Percentiles rank a stretch among this genome's conserved stretches.
Evolutionary conservation across 2,797 vertebrate species (phyloP).

Genomic region (Setipinna tenuifilis): DNA sequence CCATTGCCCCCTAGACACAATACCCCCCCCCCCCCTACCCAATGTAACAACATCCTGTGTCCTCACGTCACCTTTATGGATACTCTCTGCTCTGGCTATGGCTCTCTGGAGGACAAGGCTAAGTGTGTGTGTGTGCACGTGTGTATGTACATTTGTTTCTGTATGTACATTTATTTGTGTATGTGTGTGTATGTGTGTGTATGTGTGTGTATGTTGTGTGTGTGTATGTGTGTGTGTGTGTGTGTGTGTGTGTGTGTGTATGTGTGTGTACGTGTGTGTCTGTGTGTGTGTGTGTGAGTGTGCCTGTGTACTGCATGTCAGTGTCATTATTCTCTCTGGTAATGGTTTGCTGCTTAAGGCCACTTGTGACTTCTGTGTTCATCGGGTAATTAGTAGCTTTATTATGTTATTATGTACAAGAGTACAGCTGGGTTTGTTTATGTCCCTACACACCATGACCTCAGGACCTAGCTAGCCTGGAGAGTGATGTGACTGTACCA

Average conservation of each 20-base stretch:
- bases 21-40: too few species aligned
- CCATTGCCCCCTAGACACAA: neutral
- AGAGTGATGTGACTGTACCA: too few species aligned
- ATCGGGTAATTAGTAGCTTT: neutral
- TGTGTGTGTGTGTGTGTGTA: constrained; percentile 2
- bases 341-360: neutral
- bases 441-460: too few species aligned
- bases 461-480: too few species aligned
- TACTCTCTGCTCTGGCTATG: constrained; percentile 18
- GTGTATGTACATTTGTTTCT: neutral
- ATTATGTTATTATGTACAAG: too few species aligned
- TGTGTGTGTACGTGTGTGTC: neutral
- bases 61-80: neutral
- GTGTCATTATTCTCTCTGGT: neutral
- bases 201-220: neutral
- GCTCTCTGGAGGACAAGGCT: constrained; percentile 38
- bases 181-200: neutral
- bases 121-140: neutral
- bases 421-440: too few species aligned
- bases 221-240: neutral
- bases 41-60: neutral
- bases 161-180: neutral
- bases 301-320: neutral
- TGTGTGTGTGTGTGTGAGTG: neutral
- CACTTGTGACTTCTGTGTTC: neutral